These are phyloP conservation scores for Acrobasis repandana DNA, from an alignment of 2,888 invertebrate species.

Conservation along the genomic window DNA sequence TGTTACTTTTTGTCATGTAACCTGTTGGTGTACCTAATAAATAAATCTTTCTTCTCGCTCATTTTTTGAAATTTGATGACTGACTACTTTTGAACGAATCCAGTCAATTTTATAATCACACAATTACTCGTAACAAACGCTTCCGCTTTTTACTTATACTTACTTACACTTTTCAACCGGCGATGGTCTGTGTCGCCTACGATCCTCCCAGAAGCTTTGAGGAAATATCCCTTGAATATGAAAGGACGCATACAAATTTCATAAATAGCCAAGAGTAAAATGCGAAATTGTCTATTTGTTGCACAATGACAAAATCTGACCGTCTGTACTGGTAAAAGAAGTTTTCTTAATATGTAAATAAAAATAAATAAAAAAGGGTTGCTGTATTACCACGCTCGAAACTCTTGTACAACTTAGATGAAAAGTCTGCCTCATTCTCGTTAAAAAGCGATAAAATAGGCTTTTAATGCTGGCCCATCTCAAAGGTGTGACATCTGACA, in stretches of 20 bases:
- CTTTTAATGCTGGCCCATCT: background rate
- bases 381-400: background rate
- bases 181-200: background rate
- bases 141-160: background rate
- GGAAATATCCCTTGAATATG: background rate
- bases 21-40: too few species aligned
- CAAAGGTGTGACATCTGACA: constrained; percentile 9
- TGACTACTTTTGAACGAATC: too few species aligned
- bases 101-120: too few species aligned
- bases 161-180: background rate
- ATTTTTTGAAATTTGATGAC: too few species aligned
- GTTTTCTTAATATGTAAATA: too few species aligned
- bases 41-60: too few species aligned
- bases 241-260: background rate
- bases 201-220: background rate
- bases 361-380: too few species aligned
- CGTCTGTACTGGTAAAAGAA: too few species aligned
- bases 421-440: background rate
- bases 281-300: too few species aligned
- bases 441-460: background rate
- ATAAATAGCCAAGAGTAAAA: too few species aligned
- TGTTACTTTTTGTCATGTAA: too few species aligned
- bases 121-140: background rate
- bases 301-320: too few species aligned
- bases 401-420: background rate